These are phyloP conservation scores for Diorhabda carinulata DNA, from an alignment of 1,140 invertebrate species.

Conservation along the genomic window DNA sequence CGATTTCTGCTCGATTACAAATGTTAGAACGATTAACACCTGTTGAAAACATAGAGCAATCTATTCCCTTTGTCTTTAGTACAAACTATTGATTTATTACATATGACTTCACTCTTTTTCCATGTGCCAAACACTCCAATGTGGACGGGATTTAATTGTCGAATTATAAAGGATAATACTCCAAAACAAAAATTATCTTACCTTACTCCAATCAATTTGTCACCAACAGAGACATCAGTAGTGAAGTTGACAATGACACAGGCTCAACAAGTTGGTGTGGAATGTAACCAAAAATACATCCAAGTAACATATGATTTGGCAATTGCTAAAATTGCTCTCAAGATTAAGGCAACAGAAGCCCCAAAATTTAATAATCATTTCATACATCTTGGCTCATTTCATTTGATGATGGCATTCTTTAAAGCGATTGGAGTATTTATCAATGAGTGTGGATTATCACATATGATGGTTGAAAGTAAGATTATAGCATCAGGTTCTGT, in stretches of 20 bases:
- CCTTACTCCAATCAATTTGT: conserved; percentile 31
- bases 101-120: conserved; percentile 16
- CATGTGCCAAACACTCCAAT: too few relatives aligned
- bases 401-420: too few relatives aligned
- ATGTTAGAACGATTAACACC: conserved; percentile 21
- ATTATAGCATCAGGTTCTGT: too few relatives aligned
- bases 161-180: conserved; percentile 11
- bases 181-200: conserved; percentile 27
- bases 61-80: too few relatives aligned
- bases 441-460: too few relatives aligned
- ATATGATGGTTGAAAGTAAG: too few relatives aligned
- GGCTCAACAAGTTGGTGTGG: conserved; percentile 19
- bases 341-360: conserved; percentile 45
- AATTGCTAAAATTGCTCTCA: conserved; percentile 42
- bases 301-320: conserved; percentile 45
- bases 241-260: conserved; percentile 29
- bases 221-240: conserved; percentile 24
- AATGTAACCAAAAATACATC: conserved; percentile 16
- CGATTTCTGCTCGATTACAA: conserved; percentile 15
- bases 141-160: conserved; percentile 25
- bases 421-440: too few relatives aligned
- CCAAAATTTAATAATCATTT: too few relatives aligned
- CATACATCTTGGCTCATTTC: too few relatives aligned
- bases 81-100: too few relatives aligned
- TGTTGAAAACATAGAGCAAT: too few relatives aligned